phyloP scores from a whole-genome alignment of 2,888 invertebrate species.

The Diarsia rubi region DNA sequence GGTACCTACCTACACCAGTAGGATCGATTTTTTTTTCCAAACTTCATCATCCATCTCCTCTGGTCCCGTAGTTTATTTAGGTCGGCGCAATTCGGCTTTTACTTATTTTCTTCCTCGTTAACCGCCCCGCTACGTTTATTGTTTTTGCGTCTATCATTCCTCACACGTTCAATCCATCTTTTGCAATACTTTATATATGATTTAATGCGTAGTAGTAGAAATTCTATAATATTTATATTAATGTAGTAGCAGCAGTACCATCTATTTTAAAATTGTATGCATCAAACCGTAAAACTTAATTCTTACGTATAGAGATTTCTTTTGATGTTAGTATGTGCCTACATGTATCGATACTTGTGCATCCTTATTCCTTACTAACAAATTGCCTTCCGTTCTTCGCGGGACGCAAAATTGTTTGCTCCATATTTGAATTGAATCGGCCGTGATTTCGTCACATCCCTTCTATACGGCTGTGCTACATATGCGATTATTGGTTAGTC shows the following conservation, averaged over 20 bases:
- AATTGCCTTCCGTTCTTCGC: conserved; percentile 81
- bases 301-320: not conserved
- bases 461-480: conserved; percentile 49
- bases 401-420: conserved; percentile 81
- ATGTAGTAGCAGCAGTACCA: too few species aligned
- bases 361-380: conserved; percentile 57
- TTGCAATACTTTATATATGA: not conserved
- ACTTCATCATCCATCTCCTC: not conserved
- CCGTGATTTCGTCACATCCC: conserved; percentile 65
- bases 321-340: not conserved
- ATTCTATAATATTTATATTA: not conserved
- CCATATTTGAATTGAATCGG: conserved; percentile 72
- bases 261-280: not conserved
- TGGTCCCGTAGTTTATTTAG: not conserved
- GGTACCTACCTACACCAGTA: not conserved
- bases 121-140: not conserved
- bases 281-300: not conserved
- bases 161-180: not conserved
- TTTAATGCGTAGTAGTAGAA: not conserved
- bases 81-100: not conserved
- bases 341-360: conserved; percentile 29
- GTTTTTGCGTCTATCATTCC: not conserved
- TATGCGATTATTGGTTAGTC: too few species aligned
- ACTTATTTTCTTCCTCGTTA: not conserved
- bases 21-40: not conserved